phyloP scores from a whole-genome alignment of 2,797 vertebrate genomes.

The Esox lucius region DNA sequence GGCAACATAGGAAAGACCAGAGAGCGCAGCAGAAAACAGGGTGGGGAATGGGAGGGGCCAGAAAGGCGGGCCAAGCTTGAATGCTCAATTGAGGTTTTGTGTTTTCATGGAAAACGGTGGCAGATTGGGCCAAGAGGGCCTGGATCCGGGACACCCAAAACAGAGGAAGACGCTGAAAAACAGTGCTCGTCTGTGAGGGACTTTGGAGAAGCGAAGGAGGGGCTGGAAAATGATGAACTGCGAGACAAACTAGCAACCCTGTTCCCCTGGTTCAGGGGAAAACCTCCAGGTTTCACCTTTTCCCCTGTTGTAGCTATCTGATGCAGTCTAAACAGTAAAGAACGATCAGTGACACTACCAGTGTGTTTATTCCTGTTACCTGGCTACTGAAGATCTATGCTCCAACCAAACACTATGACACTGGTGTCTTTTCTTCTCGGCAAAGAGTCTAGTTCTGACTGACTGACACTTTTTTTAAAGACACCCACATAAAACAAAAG shows the following conservation, averaged over 20 bases:
- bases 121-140: constrained; percentile 31
- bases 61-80: constrained; percentile 65
- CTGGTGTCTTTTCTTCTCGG: too few relatives aligned
- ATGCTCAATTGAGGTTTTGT: constrained; percentile 78
- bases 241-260: constrained; percentile 43
- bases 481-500: too few relatives aligned
- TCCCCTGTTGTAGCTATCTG: constrained; percentile 19
- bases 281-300: constrained; percentile 49
- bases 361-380: not conserved
- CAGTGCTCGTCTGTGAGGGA: constrained; percentile 44
- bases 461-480: too few relatives aligned
- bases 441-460: too few relatives aligned
- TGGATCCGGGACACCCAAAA: constrained; percentile 25
- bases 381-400: too few relatives aligned
- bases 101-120: constrained; percentile 78
- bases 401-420: too few relatives aligned
- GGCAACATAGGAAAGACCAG: not conserved
- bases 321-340: constrained; percentile 12
- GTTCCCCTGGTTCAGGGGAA: constrained; percentile 42
- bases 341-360: not conserved
- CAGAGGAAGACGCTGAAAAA: constrained; percentile 45
- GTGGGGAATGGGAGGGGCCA: not conserved
- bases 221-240: constrained; percentile 24
- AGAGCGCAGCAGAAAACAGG: not conserved
- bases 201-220: constrained; percentile 49